These are phyloP conservation scores for Pituophis catenifer DNA, from an alignment of 2,113 vertebrate genomes.

Conservation along the genomic window DNA sequence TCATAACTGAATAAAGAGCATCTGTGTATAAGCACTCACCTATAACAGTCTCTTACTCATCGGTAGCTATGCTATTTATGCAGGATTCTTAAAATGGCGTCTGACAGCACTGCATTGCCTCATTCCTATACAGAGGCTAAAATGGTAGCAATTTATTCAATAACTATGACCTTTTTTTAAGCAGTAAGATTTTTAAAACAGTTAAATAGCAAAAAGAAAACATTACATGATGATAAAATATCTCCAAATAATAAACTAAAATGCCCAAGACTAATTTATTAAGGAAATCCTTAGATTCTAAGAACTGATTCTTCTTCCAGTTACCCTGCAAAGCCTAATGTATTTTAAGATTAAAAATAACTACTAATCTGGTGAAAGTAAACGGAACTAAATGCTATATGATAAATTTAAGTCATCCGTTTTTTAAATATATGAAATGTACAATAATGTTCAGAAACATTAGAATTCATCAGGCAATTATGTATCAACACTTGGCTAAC, in stretches of 20 bases:
- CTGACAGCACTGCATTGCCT: constrained; percentile 79
- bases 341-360: constrained; percentile 33
- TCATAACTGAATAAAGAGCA: constrained; percentile 70
- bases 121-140: constrained; percentile 78
- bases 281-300: constrained; percentile 65
- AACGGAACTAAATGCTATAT: background rate
- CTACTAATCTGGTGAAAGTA: constrained; percentile 4
- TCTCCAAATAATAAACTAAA: constrained; percentile 66
- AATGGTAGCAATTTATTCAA: constrained; percentile 82
- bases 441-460: constrained; percentile 2
- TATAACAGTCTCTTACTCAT: constrained; percentile 82
- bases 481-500: constrained; percentile 56
- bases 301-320: constrained; percentile 33
- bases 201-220: constrained; percentile 69
- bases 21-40: constrained; percentile 80
- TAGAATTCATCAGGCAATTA: constrained; percentile 34
- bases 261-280: constrained; percentile 67
- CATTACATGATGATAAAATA: constrained; percentile 65
- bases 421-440: constrained; percentile 8
- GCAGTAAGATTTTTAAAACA: constrained; percentile 60
- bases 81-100: constrained; percentile 85
- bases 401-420: background rate
- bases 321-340: constrained; percentile 29
- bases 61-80: constrained; percentile 83
- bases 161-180: constrained; percentile 64